These are phyloP conservation scores for Platorchestia sp. DNA, from an alignment of 1,140 invertebrate genomes.

Conservation along the genomic window DNA sequence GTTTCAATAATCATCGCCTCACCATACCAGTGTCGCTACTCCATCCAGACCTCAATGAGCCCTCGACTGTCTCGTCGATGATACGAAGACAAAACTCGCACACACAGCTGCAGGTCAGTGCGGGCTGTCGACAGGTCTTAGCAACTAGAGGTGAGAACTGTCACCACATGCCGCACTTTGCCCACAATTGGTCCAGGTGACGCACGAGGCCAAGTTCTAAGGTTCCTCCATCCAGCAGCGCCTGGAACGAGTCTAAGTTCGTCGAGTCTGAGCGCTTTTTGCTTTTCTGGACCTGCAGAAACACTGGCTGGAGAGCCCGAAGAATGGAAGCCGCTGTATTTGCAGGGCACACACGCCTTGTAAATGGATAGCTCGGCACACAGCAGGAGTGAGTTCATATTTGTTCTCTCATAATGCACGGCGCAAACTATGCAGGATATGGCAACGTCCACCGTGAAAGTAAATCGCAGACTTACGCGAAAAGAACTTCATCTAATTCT, in stretches of 20 bases:
- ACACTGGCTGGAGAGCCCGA: neutral
- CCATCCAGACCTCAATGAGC: neutral
- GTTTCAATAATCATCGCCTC: neutral
- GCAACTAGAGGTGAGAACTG: neutral
- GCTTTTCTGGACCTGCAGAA: neutral
- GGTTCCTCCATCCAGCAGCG: neutral
- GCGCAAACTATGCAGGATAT: neutral
- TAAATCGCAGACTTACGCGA: neutral
- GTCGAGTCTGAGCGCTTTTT: neutral
- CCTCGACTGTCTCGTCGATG: neutral
- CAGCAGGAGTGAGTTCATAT: constrained; percentile 36
- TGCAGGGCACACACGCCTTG: neutral
- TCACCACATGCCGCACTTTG: neutral
- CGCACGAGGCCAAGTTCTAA: neutral
- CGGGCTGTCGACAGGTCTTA: neutral
- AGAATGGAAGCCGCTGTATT: neutral
- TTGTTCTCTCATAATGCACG: constrained; percentile 27
- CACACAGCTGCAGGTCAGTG: neutral
- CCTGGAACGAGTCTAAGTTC: neutral
- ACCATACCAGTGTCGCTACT: neutral
- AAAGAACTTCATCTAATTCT: neutral
- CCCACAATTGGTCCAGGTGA: neutral
- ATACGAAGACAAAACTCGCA: neutral
- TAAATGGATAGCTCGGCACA: constrained; percentile 22
- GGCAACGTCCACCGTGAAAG: neutral